Evolutionary conservation across 2,113 vertebrate genomes (phyloP).

Genomic region (Struthidea cinerea): DNA sequence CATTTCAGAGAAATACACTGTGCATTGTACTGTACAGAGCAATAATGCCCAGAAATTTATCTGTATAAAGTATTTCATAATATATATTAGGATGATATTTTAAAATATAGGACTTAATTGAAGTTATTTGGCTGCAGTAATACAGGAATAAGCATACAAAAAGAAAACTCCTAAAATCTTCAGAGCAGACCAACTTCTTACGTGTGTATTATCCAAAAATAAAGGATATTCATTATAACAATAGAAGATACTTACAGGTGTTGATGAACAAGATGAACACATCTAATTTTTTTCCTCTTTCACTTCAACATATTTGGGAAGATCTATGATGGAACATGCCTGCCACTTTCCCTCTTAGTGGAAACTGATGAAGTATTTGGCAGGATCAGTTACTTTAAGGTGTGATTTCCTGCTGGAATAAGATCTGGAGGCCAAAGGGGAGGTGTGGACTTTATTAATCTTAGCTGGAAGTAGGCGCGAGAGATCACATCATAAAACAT

Average conservation of each 20-base stretch:
- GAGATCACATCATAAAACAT: conserved; percentile 12
- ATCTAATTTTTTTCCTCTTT: not conserved
- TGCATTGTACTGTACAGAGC: not conserved
- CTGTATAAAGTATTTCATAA: not conserved
- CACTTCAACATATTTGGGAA: not conserved
- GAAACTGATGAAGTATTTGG: not conserved
- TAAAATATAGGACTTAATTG: not conserved
- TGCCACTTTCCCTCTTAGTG: not conserved
- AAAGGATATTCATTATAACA: not conserved
- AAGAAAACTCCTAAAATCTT: not conserved
- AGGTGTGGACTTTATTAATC: conserved; percentile 31
- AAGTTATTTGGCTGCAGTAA: not conserved
- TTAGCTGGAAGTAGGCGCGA: not conserved
- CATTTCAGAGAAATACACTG: not conserved
- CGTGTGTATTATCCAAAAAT: not conserved
- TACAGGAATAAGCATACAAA: not conserved
- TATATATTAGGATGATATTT: not conserved
- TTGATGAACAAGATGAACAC: not conserved
- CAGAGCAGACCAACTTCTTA: not conserved
- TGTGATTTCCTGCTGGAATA: conserved; percentile 47
- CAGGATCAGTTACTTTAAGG: conserved; percentile 8
- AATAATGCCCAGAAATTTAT: not conserved
- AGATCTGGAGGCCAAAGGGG: conserved; percentile 28
- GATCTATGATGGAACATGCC: not conserved
- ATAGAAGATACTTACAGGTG: not conserved